Base-by-base conservation (phyloP, 2,797 vertebrate species). In the Sphaeramia orbicularis region DNA sequence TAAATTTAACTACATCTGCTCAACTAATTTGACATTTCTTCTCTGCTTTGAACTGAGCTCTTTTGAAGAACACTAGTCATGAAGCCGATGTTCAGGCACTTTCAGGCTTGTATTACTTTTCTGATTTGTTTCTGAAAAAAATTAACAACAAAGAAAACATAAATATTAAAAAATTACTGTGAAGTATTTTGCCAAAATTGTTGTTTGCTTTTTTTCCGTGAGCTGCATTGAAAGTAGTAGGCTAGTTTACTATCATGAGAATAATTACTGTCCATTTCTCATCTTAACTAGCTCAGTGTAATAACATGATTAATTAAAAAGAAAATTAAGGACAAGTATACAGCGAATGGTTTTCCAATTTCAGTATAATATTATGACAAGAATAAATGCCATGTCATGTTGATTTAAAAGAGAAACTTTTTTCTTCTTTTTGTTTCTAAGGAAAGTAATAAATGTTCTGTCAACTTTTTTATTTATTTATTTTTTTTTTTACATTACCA, bases 1-100 rank as follows among this genome's bases (percentile, higher is more conserved):
- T 57, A 45, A 67, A 57, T 76, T 53, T 42, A 53, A 24, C 37
- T 37, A 14, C 48, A 57, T 12, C n/a, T 42, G 44, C 58, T 74
- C 32, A 27, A 51, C 36, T 6, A 11, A 11, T 57, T 8, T 27
- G 24, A 45, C 19, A 45, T 63, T 70, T n/a, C 30, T 13, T 51
- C 5, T 10, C 45, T 16, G 44, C 3, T 1, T 27, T 1, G 15
- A n/a, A n/a, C 14, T 35, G 16, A 73, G 40, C 43, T 45, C 13
- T 27, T 57, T 50, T 30, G 24, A n/a, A n/a, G n/a, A n/a, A n/a
- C 21, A 24, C 21, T 2, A 24, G 21, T 24, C 21, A 24, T 24
- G 4, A 24, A 24, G 21, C 21, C 2, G 2, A 7, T 6, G 30
- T 32, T 32, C 7, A 13, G 2, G 2, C 15, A 52, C 1, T 24